Conservation (phyloP, 2,888 invertebrate species). For the Campoplex nolae region DNA sequence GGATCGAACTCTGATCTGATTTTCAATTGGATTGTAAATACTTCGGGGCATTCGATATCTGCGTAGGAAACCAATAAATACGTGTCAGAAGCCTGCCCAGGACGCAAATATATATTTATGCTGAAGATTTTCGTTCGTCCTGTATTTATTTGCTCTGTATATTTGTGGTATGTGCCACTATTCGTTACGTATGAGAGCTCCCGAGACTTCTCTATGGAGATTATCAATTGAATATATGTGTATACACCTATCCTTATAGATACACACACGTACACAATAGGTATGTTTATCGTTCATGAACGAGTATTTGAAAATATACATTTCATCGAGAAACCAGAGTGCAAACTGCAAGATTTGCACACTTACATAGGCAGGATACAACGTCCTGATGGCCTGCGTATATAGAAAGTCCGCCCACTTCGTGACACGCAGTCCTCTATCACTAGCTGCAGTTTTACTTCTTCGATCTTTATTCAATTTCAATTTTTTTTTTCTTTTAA, state of each 20-base stretch:
- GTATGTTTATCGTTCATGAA: slow-evolving; percentile 6
- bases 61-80: neutral
- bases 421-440: slow-evolving; percentile 71
- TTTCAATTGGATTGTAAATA: neutral
- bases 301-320: slow-evolving; percentile 24
- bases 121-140: slow-evolving; percentile 25
- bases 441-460: slow-evolving; percentile 36
- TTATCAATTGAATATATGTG: neutral
- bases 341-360: slow-evolving; percentile 40
- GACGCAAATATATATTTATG: neutral
- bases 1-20: neutral
- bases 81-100: too few relatives aligned
- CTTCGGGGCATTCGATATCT: neutral
- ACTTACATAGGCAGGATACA: slow-evolving; percentile 54
- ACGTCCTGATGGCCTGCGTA: slow-evolving; percentile 64
- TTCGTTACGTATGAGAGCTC: slow-evolving; percentile 38
- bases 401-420: slow-evolving; percentile 80
- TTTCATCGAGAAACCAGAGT: slow-evolving; percentile 49
- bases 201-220: slow-evolving; percentile 19
- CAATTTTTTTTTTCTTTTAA: neutral
- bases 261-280: neutral
- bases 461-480: slow-evolving; percentile 11
- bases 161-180: slow-evolving; percentile 19
- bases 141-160: slow-evolving; percentile 26
- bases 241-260: neutral